Evolutionary conservation across 2,888 invertebrate species (phyloP), one percentile per base, ranked within the genome.

Genomic region (Crocallis elinguaria): DNA sequence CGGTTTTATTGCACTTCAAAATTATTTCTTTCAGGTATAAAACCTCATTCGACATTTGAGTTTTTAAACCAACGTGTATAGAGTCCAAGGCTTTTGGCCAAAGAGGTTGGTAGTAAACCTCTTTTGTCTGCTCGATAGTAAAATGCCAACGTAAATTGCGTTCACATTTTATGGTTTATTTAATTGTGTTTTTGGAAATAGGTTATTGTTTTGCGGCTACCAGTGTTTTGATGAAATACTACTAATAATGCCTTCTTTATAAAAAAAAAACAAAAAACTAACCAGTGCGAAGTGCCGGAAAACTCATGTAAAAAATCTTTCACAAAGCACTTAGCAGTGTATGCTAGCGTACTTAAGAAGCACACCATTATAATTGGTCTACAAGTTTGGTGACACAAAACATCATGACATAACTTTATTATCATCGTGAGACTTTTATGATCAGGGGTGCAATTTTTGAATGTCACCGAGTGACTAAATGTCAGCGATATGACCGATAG

Each of bases 111-210:
- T 29, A 9, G 17, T 32, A n/a, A 7, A 41, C 23, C 49, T 57
- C 38, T 53, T 55, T 55, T 30, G 41, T 41, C 38, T 51, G 50
- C n/a, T 49, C 37, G 49, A 57, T 60, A 66, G 56, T 62, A 66
- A 79, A 78, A 75, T 83, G 82, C 78, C 71, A 69, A 75, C 62
- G 72, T 73, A 78, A 82, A 86, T 84, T 78, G 76, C 73, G 59
- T 85, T 76, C 70, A 66, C 59, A 64, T 85, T 86, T 87, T 86
- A 86, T 84, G 74, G 82, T 85, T 88, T 86, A 84, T 88, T 88
- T 86, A 82, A 87, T 83, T 77, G 75, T 78, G 64, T 68, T 64
- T 70, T 61, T 49, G 43, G 56, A 62, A 46, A 60, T 69, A 48
- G 8, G 55, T 51, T 63, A 64, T 60, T 44, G 45, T n/a, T 58